Evolutionary conservation across 2,113 vertebrate genomes (phyloP).

Genomic region (Clarias batrachus): DNA sequence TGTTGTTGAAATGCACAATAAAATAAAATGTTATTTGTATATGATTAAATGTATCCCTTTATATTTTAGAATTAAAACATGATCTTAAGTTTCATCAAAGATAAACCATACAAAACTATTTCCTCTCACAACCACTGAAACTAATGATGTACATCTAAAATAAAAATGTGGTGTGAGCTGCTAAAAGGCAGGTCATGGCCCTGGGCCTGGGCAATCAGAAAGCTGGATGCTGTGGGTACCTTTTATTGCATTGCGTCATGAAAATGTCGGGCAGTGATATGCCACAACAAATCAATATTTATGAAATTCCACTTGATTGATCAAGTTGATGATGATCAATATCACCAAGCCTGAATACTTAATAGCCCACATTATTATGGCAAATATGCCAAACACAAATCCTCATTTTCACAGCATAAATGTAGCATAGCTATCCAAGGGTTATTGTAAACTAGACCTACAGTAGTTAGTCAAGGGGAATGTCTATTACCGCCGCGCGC

Average conservation of each 20-base stretch:
- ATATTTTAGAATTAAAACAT: background rate
- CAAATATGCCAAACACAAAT: no score
- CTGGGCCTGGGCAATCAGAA: background rate
- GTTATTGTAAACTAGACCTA: background rate
- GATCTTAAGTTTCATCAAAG: background rate
- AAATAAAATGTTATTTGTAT: background rate
- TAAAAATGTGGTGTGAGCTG: background rate
- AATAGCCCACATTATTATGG: background rate
- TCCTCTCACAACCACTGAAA: background rate
- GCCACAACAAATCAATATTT: background rate
- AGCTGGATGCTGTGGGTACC: background rate
- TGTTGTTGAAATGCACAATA: constrained; percentile 53
- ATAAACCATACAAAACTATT: background rate
- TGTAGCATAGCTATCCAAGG: background rate
- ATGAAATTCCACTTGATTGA: background rate
- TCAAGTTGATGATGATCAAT: no score
- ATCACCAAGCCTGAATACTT: background rate
- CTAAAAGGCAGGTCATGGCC: background rate
- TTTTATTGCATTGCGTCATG: background rate
- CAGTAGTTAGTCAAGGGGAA: no score
- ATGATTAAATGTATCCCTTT: background rate
- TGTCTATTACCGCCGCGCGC: no score
- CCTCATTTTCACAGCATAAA: background rate
- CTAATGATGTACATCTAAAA: background rate
- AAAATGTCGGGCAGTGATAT: no score